Percentiles rank a stretch among this genome's conserved stretches.
These are phyloP conservation scores for Eledone cirrhosa DNA, from an alignment of 2,888 invertebrate species.

Conservation along the genomic window DNA sequence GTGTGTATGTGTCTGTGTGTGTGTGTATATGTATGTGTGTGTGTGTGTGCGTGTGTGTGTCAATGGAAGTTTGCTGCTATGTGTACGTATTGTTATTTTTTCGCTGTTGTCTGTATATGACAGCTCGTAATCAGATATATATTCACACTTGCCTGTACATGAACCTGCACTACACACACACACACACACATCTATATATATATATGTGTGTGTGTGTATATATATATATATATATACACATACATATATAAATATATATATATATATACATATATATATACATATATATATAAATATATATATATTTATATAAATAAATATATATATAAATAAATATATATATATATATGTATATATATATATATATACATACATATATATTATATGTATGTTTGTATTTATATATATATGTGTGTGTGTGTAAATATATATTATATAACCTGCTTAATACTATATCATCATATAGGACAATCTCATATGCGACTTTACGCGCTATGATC, in stretches of 20 bases:
- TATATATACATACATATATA: background rate
- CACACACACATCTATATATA: background rate
- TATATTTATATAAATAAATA: background rate
- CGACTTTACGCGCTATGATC: too few relatives aligned
- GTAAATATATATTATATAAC: background rate
- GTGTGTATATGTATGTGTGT: too few relatives aligned
- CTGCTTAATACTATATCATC: too few relatives aligned
- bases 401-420: background rate
- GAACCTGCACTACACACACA: background rate
- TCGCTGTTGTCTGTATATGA: background rate
- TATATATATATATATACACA: background rate
- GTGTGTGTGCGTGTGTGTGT: too few relatives aligned
- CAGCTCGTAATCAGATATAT: background rate
- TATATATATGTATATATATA: background rate
- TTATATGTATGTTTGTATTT: background rate
- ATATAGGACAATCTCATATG: too few relatives aligned
- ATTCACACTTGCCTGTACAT: background rate
- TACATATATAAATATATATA: background rate
- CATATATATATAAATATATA: background rate
- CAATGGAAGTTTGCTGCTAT: too few relatives aligned
- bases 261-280: background rate
- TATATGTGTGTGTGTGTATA: background rate
- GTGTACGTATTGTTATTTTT: too few relatives aligned
- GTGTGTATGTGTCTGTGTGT: too few relatives aligned
- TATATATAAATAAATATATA: conserved; percentile 1